Percentiles rank a stretch among this genome's conserved stretches.
Conservation (phyloP, 92 coral and sea anemone species). For the Epizoanthus fatuus region DNA sequence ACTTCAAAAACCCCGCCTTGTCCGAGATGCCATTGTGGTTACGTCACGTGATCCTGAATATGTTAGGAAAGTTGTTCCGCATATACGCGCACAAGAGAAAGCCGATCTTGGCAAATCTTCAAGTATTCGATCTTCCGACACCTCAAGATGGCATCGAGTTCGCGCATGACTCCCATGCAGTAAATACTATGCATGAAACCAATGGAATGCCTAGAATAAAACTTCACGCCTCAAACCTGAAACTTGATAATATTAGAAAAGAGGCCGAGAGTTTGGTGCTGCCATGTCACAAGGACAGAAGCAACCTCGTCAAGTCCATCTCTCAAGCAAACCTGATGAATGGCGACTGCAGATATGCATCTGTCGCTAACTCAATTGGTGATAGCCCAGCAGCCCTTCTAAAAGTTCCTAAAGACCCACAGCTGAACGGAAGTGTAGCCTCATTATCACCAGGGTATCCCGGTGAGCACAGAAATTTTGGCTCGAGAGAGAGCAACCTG, state of each 20-base stretch:
- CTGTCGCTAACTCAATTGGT: neutral
- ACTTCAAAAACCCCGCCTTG: conserved; percentile 80
- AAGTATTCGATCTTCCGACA: neutral
- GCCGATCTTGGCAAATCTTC: conserved; percentile 15
- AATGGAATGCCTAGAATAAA: neutral
- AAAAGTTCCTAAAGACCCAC: neutral
- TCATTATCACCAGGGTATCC: neutral
- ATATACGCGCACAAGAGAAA: conserved; percentile 42
- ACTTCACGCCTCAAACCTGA: neutral
- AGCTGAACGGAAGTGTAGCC: neutral
- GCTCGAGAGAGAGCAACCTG: neutral
- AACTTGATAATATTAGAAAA: conserved; percentile 9
- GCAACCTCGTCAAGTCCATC: conserved; percentile 32
- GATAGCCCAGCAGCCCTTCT: neutral
- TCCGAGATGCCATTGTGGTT: conserved; percentile 91
- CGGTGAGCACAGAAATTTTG: neutral
- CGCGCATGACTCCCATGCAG: neutral
- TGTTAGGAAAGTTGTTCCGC: conserved; percentile 79
- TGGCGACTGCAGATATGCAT: conserved; percentile 27
- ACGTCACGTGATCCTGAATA: conserved; percentile 71
- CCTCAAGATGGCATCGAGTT: neutral
- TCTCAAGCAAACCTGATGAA: conserved; percentile 51
- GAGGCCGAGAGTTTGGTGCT: neutral
- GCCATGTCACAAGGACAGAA: neutral
- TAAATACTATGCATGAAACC: neutral